Conservation (phyloP, 2,888 invertebrate genomes). For the Lepidonotus clava region DNA sequence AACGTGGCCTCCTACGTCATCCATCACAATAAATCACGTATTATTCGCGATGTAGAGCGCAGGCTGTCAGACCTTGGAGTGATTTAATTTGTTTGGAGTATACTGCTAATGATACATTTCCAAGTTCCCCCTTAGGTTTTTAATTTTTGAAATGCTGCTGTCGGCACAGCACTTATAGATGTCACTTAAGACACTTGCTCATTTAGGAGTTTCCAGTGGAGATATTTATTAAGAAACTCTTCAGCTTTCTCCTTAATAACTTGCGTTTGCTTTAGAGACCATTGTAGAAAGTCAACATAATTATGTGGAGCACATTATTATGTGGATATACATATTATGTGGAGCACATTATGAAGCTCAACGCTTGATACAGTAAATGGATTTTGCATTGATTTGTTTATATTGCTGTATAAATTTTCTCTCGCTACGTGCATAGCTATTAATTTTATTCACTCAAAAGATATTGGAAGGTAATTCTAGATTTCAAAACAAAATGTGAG, state of each 20-base stretch:
- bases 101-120: background rate
- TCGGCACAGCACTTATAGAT: background rate
- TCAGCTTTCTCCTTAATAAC: background rate
- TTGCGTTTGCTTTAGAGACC: background rate
- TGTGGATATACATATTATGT: too few relatives aligned
- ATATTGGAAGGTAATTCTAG: too few relatives aligned
- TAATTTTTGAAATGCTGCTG: background rate
- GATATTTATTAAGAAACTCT: background rate
- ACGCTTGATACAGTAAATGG: too few relatives aligned
- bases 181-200: background rate
- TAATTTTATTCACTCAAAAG: too few relatives aligned
- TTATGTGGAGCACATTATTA: too few relatives aligned
- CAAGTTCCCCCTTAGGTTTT: background rate
- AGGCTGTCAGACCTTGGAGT: constrained; percentile 12
- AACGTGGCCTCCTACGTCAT: constrained; percentile 25
- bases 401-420: too few relatives aligned
- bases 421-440: too few relatives aligned
- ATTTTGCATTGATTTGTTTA: too few relatives aligned
- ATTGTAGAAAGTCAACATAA: background rate
- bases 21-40: constrained; percentile 35
- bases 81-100: constrained; percentile 46
- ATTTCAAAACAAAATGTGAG: too few relatives aligned
- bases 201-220: background rate
- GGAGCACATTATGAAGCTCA: too few relatives aligned
- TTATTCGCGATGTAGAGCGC: background rate